Evolutionary conservation across 2,113 vertebrate genomes (phyloP).

Genomic region (Salvelinus namaycush): DNA sequence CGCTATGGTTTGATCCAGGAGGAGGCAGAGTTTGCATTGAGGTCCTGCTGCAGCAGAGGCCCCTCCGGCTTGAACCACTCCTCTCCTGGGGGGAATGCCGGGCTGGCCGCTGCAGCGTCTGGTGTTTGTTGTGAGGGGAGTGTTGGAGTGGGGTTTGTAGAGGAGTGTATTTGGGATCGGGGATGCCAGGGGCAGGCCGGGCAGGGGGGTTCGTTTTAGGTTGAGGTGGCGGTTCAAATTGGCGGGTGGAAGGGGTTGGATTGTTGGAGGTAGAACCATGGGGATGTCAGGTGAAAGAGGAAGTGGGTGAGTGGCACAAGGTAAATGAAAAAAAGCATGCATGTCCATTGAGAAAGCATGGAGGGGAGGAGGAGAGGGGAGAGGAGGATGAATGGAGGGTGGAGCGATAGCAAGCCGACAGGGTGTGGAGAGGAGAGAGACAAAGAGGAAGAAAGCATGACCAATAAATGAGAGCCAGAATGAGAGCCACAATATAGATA

Average conservation of each 20-base stretch:
- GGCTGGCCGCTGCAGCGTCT: slow-evolving; percentile 58
- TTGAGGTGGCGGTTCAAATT: not conserved
- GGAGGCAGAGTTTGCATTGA: slow-evolving; percentile 72
- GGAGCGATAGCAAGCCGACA: not conserved
- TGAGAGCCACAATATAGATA: not conserved
- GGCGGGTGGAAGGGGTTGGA: slow-evolving; percentile 11
- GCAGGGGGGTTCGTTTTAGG: not conserved
- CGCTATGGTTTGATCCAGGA: slow-evolving; percentile 75
- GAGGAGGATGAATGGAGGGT: slow-evolving; percentile 11
- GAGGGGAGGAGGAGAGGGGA: slow-evolving; percentile 16
- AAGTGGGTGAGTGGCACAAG: slow-evolving; percentile 4
- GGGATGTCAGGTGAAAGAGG: not conserved
- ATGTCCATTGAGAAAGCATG: not conserved
- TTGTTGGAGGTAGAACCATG: not conserved
- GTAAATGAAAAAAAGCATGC: slow-evolving; percentile 8
- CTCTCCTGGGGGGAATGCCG: slow-evolving; percentile 61
- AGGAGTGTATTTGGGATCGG: slow-evolving; percentile 14
- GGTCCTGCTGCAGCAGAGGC: slow-evolving; percentile 71
- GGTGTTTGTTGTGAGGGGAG: slow-evolving; percentile 28
- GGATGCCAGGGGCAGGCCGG: not conserved
- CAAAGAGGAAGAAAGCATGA: slow-evolving; percentile 28
- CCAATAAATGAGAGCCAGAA: slow-evolving; percentile 28
- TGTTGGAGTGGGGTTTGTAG: slow-evolving; percentile 24
- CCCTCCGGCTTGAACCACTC: slow-evolving; percentile 72
- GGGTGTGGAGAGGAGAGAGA: slow-evolving; percentile 9